Conservation (phyloP, 2,888 invertebrate species). For the Trissolcus japonicus region DNA sequence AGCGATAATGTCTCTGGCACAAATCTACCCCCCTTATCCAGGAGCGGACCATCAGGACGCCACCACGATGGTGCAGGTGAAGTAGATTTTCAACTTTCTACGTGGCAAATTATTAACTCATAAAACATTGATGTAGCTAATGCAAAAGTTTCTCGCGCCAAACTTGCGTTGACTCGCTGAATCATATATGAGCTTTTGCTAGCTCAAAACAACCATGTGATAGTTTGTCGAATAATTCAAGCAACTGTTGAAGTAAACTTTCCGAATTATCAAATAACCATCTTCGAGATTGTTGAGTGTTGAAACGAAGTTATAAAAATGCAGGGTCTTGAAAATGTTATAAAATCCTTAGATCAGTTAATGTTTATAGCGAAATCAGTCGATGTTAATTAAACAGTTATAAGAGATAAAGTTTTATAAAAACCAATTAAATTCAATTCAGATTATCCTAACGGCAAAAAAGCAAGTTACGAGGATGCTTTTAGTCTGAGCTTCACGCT, state of each 20-base stretch:
- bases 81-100: slow-evolving; percentile 30
- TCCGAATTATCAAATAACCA: not conserved
- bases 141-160: slow-evolving; percentile 22
- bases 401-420: no score
- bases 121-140: slow-evolving; percentile 21
- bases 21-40: slow-evolving; percentile 85
- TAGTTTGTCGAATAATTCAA: slow-evolving; percentile 14
- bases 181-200: slow-evolving; percentile 4
- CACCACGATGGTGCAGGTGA: slow-evolving; percentile 85
- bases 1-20: slow-evolving; percentile 93
- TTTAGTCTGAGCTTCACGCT: slow-evolving; percentile 1
- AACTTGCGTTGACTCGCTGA: not conserved
- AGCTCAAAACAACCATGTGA: slow-evolving; percentile 5
- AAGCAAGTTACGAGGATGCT: not conserved
- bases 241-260: slow-evolving; percentile 2
- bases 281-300: not conserved
- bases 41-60: slow-evolving; percentile 78
- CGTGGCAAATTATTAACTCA: slow-evolving; percentile 9
- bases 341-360: no score
- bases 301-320: slow-evolving; percentile 4
- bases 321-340: no score
- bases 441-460: not conserved
- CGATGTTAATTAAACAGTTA: no score
- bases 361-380: no score
- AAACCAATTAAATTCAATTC: not conserved